Conservation (phyloP, 2,113 vertebrate species). For the Hippoglossus stenolepis region DNA sequence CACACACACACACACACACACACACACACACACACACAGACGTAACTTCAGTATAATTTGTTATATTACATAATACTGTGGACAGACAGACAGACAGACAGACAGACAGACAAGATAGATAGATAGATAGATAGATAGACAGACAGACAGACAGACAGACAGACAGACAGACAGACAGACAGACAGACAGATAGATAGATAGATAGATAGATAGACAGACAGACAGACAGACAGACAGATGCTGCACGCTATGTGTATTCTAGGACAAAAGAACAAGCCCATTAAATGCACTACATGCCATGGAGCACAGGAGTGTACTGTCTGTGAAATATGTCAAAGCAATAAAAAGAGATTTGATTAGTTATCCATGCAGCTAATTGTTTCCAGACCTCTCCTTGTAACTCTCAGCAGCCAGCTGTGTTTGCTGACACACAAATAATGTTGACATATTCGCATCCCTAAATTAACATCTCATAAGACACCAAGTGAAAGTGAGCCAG, state of each 20-base stretch:
- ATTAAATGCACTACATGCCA: background rate
- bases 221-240: too few species aligned
- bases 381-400: background rate
- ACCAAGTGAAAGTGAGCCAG: background rate
- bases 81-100: too few species aligned
- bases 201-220: too few species aligned
- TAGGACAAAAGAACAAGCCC: too few species aligned
- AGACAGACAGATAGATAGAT: too few species aligned
- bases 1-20: constrained; percentile 4
- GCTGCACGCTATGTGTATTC: too few species aligned
- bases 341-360: constrained; percentile 18
- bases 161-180: too few species aligned
- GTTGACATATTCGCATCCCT: constrained; percentile 45
- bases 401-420: constrained; percentile 8
- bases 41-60: background rate
- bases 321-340: constrained; percentile 8
- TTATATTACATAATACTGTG: too few species aligned
- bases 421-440: constrained; percentile 32
- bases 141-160: too few species aligned
- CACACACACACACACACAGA: background rate
- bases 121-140: too few species aligned
- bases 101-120: too few species aligned
- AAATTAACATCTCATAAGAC: constrained; percentile 9
- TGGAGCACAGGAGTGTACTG: background rate
- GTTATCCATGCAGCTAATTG: constrained; percentile 4